phyloP scores from a whole-genome alignment of 2,888 invertebrate genomes.

The Caenorhabditis sp. region DNA sequence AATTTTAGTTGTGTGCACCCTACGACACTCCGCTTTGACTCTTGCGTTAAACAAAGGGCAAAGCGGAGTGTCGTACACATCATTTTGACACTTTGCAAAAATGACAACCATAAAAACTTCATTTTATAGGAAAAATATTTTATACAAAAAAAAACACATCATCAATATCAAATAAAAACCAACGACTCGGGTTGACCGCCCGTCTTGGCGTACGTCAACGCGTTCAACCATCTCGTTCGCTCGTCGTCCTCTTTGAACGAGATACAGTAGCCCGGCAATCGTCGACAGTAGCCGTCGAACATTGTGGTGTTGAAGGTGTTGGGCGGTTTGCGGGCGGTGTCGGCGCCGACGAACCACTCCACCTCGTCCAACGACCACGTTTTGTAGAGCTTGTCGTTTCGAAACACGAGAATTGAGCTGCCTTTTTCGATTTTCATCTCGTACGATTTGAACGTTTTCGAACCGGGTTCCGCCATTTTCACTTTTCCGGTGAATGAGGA shows the following conservation, averaged over 20 bases:
- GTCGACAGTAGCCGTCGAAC: constrained; percentile 4
- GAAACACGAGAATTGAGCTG: constrained; percentile 34
- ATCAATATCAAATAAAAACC: constrained; percentile 49
- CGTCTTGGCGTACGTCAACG: constrained; percentile 34
- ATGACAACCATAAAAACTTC: no score
- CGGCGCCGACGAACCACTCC: constrained; percentile 63
- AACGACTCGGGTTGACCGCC: constrained; percentile 37
- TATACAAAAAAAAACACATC: no score
- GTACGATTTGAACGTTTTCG: constrained; percentile 63
- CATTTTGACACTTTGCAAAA: no score
- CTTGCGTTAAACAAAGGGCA: no score
- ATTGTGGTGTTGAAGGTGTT: constrained; percentile 31
- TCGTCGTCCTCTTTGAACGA: constrained; percentile 40
- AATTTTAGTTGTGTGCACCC: no score
- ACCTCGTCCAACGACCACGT: constrained; percentile 58
- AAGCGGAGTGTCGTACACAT: no score
- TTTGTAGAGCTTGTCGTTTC: constrained; percentile 47
- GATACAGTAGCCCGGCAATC: constrained; percentile 41
- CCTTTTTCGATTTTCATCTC: constrained; percentile 60
- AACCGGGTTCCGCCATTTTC: constrained; percentile 64
- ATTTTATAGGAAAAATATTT: no score
- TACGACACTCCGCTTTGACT: no score
- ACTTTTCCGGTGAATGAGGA: constrained; percentile 60
- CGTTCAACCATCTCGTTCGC: constrained; percentile 43
- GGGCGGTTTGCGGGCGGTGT: constrained; percentile 49